These are phyloP conservation scores for Rachycentron canadum DNA, from an alignment of 2,797 vertebrate genomes.

Conservation along the genomic window DNA sequence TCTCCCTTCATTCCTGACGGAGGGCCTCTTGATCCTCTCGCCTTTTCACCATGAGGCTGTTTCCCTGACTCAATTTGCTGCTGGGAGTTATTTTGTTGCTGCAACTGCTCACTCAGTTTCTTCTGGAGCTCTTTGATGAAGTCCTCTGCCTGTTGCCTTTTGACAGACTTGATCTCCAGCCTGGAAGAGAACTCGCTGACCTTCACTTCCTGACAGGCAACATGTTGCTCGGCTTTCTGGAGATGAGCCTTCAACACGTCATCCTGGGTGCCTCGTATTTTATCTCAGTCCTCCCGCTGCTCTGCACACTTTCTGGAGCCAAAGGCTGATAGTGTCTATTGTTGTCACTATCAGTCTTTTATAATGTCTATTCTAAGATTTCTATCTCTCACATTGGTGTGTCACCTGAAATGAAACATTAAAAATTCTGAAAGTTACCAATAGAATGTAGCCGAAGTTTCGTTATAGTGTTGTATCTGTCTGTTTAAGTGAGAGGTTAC, in stretches of 20 bases:
- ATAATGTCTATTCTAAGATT: not conserved
- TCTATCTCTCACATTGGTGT: not conserved
- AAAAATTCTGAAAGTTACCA: no score
- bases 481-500: no score
- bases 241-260: constrained; percentile 16
- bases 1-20: no score
- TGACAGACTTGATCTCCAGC: not conserved
- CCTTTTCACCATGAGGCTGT: not conserved
- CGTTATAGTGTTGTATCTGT: no score
- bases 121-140: not conserved
- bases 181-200: not conserved
- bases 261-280: not conserved
- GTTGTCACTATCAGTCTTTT: not conserved
- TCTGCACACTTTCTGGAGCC: not conserved
- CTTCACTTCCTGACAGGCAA: not conserved
- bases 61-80: not conserved
- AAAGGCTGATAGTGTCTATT: not conserved
- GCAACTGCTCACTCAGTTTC: not conserved
- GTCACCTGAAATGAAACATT: not conserved
- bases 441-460: no score
- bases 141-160: not conserved
- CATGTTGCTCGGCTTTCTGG: not conserved
- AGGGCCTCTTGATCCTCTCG: constrained; percentile 8
- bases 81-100: not conserved
- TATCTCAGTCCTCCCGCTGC: not conserved